Evolutionary conservation across 1,140 invertebrate species (phyloP).

Genomic region (Heliconius eleuchia): DNA sequence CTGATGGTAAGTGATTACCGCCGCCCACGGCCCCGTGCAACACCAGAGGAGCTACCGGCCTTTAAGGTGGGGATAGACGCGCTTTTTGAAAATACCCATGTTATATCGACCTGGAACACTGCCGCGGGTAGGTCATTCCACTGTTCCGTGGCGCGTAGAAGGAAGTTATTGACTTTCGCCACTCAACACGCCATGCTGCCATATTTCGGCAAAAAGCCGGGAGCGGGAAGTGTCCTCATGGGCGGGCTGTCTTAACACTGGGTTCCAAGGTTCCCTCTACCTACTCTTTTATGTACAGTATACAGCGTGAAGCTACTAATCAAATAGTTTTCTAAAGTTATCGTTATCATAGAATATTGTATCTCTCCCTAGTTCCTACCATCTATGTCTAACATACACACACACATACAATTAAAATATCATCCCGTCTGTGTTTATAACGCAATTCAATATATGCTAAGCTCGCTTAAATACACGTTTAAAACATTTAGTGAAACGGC

Average conservation of each 20-base stretch:
- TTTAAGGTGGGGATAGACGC: too few relatives aligned
- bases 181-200: neutral
- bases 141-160: too few relatives aligned
- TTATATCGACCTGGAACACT: too few relatives aligned
- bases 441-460: conserved; percentile 52
- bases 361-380: neutral
- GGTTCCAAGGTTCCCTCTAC: neutral
- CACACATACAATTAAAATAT: conserved; percentile 39
- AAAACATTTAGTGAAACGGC: conserved; percentile 43
- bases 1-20: too few relatives aligned
- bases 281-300: neutral
- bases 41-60: too few relatives aligned
- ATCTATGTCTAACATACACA: conserved; percentile 29
- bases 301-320: neutral
- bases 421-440: conserved; percentile 40
- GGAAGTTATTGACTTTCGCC: neutral
- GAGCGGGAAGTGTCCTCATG: neutral
- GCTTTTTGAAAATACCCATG: too few relatives aligned
- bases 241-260: neutral
- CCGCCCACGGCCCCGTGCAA: too few relatives aligned
- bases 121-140: too few relatives aligned
- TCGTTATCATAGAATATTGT: neutral
- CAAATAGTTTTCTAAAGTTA: too few relatives aligned
- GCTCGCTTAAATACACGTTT: conserved; percentile 47
- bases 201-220: neutral